Conservation (phyloP, 2,113 vertebrate genomes). For the Sitta europaea region DNA sequence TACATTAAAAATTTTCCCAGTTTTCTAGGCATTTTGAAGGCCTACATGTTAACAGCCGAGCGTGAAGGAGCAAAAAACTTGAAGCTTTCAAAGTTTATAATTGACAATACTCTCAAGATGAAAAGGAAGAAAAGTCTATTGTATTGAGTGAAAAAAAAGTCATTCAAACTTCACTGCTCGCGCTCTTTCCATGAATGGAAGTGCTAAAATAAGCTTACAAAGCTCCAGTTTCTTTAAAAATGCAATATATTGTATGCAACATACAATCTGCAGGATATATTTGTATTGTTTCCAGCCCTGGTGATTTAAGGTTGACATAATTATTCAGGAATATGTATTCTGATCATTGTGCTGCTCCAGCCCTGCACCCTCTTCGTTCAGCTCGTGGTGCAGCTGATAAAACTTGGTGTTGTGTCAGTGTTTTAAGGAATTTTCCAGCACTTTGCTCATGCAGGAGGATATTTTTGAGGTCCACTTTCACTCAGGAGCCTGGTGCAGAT, state of each 20-base stretch:
- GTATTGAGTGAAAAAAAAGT: constrained; percentile 18
- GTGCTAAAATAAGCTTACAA: constrained; percentile 60
- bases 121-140: constrained; percentile 38
- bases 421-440: not conserved
- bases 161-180: not conserved
- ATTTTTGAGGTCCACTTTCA: not conserved
- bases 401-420: not conserved
- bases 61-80: not conserved
- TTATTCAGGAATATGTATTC: not conserved
- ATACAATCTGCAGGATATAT: constrained; percentile 32
- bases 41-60: not conserved
- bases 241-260: not conserved
- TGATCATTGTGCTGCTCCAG: not conserved
- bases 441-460: not conserved
- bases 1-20: not conserved
- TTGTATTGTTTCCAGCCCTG: not conserved
- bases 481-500: not conserved
- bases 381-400: not conserved
- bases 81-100: not conserved
- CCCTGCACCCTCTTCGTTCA: not conserved
- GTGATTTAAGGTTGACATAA: constrained; percentile 1
- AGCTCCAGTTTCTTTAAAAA: constrained; percentile 22
- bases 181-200: constrained; percentile 37
- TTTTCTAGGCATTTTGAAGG: not conserved
- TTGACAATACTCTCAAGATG: constrained; percentile 8